Base-by-base conservation (phyloP, 2,113 vertebrate genomes). In the Gracilinanus agilis region DNA sequence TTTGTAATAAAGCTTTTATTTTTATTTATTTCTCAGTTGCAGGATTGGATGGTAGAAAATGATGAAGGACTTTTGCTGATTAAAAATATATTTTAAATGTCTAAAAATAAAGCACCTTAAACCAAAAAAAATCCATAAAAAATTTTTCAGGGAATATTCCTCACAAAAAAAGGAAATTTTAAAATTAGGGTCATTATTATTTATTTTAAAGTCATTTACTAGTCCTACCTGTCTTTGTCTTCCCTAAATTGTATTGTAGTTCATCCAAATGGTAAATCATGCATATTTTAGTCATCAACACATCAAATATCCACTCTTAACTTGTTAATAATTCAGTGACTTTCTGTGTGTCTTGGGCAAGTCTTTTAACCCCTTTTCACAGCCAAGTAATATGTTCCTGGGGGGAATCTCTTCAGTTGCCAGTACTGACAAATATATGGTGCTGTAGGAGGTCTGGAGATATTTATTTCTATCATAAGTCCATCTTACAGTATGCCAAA, bases 311-410 rank as follows among this genome's bases (percentile, higher is more conserved):
- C 67, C 67, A 58, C 9, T 88, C 67, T n/a, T 54, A 16, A 44
- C 56, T 55, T 91, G 55, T 91, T 58, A 90, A 55, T 91, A 93
- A 90, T 54, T 44, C 34, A 49, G 61, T 75, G 58, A 25, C 25
- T 92, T 92, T 94, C 55, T 92, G 75, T 95, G 92, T 91, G 88
- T 75, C 44, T 83, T 44, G 89, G 61, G 83, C 13, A 53, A 93
- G 89, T 75, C 88, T 92, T 96, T 91, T 83, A 55, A 96, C 54
- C 93, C 90, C 53, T 94, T 89, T 90, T 92, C 95, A 58, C 53
- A 25, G 44, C 44, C 88, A 92, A 23, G 29, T n/a, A n/a, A 0
- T 34, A 54, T 90, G 24, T 55, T 90, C 91, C 96, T 94, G 92
- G 90, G 93, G 88, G 55, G 67, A 93, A 61, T 10, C 90, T 93